A percentile compares a stretch with the other conserved stretches of the same genome.
phyloP scores from a whole-genome alignment of 2,888 invertebrate species.

The Nomada ferruginata region DNA sequence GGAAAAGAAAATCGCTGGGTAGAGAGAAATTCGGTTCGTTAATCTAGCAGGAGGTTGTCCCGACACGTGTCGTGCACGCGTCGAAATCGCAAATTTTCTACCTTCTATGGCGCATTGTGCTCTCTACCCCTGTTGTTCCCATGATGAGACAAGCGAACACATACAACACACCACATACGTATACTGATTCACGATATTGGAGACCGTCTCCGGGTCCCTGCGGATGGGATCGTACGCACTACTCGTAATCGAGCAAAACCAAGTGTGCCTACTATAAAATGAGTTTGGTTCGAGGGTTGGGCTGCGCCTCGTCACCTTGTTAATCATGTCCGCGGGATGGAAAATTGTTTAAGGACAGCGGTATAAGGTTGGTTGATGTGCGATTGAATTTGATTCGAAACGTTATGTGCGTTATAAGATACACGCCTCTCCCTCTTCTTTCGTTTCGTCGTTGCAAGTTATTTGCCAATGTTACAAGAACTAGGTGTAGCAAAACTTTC shows the following conservation, averaged over 20 bases:
- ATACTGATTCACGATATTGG: constrained; percentile 35
- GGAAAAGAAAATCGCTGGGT: constrained; percentile 38
- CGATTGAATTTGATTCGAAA: background rate
- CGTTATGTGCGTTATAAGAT: background rate
- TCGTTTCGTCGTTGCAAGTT: background rate
- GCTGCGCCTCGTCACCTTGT: constrained; percentile 43
- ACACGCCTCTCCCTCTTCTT: background rate
- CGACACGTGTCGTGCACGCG: constrained; percentile 73
- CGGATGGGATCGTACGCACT: constrained; percentile 14
- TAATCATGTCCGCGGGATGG: constrained; percentile 32
- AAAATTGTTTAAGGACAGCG: background rate
- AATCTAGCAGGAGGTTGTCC: constrained; percentile 59
- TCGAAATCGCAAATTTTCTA: constrained; percentile 60
- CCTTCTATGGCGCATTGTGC: constrained; percentile 55
- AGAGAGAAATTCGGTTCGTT: constrained; percentile 55
- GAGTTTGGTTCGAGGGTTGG: constrained; percentile 37
- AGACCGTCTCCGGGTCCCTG: constrained; percentile 25
- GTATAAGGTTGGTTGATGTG: background rate
- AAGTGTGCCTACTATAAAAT: constrained; percentile 42
- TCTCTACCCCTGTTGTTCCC: constrained; percentile 48
- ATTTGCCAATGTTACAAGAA: background rate
- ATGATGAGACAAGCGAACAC: constrained; percentile 41
- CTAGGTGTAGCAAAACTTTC: too few species aligned
- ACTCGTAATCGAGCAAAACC: constrained; percentile 40
- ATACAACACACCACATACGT: background rate